phyloP scores from a whole-genome alignment of 2,888 invertebrate genomes.

The Pheosia gnoma region DNA sequence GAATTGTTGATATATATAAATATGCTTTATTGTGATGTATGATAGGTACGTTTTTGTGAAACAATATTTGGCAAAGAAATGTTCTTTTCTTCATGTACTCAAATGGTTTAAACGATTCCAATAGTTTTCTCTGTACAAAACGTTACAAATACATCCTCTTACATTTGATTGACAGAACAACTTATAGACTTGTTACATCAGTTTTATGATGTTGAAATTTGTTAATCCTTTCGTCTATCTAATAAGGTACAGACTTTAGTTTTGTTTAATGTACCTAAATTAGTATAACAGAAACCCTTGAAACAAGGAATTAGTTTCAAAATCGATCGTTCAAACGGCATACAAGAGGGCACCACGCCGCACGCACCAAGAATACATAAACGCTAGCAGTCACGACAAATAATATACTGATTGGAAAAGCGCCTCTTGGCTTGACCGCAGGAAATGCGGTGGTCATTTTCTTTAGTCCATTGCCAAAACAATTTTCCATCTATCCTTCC shows the following conservation, averaged over 20 bases:
- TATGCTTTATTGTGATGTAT: not conserved
- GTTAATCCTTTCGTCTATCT: too few relatives aligned
- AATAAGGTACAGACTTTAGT: too few relatives aligned
- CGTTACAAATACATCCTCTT: too few relatives aligned
- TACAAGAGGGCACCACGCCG: slow-evolving; percentile 28
- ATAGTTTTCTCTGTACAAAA: too few relatives aligned
- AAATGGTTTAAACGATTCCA: too few relatives aligned
- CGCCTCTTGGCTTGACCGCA: slow-evolving; percentile 59
- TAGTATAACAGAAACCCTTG: not conserved
- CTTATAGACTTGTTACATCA: too few relatives aligned
- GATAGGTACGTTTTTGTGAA: not conserved
- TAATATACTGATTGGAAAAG: slow-evolving; percentile 68
- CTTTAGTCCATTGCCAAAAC: slow-evolving; percentile 80
- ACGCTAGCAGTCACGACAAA: slow-evolving; percentile 49
- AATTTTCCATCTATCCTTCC: slow-evolving; percentile 57
- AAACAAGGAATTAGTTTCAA: not conserved
- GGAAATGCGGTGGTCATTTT: slow-evolving; percentile 72
- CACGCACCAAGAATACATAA: slow-evolving; percentile 66
- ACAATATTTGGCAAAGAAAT: too few relatives aligned
- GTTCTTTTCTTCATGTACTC: too few relatives aligned
- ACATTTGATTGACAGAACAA: too few relatives aligned
- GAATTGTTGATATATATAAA: slow-evolving; percentile 1
- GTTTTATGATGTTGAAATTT: too few relatives aligned
- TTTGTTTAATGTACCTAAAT: too few relatives aligned
- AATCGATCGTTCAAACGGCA: slow-evolving; percentile 14